phyloP scores from a whole-genome alignment of 2,113 vertebrate genomes.

The Nestor notabilis region DNA sequence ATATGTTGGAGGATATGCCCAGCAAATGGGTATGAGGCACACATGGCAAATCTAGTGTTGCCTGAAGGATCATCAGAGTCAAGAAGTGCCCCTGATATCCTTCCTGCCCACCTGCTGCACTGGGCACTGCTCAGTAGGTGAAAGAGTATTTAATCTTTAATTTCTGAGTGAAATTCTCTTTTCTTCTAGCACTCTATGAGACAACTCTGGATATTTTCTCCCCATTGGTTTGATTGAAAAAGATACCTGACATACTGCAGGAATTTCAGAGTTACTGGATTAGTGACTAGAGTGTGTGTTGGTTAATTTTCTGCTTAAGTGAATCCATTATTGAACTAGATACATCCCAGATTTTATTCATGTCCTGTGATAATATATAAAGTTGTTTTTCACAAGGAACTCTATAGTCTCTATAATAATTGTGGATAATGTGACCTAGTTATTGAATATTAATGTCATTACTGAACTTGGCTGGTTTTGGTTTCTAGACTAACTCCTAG shows the following conservation, averaged over 20 bases:
- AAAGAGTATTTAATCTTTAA: background rate
- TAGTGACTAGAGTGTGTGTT: background rate
- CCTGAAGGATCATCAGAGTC: background rate
- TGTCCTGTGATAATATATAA: background rate
- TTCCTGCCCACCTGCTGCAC: background rate
- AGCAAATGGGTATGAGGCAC: background rate
- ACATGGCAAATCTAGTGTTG: background rate
- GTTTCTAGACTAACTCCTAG: background rate
- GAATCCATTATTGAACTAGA: background rate
- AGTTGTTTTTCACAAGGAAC: background rate
- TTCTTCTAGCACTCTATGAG: background rate
- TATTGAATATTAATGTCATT: background rate
- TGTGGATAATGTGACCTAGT: background rate
- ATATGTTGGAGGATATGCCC: background rate
- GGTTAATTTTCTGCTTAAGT: slow-evolving; percentile 37
- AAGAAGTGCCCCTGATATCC: background rate
- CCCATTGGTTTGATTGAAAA: background rate
- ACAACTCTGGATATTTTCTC: background rate
- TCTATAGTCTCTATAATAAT: background rate
- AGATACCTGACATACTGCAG: background rate
- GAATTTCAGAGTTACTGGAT: background rate
- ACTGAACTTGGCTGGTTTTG: background rate
- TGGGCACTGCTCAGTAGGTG: background rate
- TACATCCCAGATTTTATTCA: background rate
- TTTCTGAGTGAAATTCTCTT: background rate